These are phyloP conservation scores for Stegostoma tigrinum DNA, from an alignment of 2,113 vertebrate genomes.

Conservation along the genomic window DNA sequence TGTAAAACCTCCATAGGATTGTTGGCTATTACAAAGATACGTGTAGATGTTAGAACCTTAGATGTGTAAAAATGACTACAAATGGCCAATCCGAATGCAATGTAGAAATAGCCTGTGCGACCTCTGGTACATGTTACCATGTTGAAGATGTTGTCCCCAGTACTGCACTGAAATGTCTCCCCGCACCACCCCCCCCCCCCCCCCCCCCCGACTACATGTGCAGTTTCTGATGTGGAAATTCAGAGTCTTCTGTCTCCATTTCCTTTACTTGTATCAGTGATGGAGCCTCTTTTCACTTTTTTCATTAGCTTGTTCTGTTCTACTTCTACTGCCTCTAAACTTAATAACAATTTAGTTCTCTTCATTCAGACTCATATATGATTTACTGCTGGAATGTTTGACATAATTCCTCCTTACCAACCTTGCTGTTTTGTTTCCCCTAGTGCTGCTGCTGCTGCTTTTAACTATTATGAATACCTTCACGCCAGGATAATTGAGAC, in stretches of 20 bases:
- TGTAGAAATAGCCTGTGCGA: background rate
- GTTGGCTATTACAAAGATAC: too few species aligned
- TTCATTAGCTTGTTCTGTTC: background rate
- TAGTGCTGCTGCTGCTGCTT: background rate
- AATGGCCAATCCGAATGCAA: too few species aligned
- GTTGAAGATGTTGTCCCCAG: background rate
- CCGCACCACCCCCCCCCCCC: too few species aligned
- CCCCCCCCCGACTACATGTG: background rate
- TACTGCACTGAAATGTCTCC: background rate
- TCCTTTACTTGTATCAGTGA: background rate
- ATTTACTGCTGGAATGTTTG: too few species aligned
- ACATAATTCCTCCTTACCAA: background rate
- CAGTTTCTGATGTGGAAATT: background rate
- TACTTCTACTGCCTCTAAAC: background rate
- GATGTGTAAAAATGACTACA: too few species aligned
- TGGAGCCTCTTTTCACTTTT: background rate
- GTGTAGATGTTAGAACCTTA: too few species aligned
- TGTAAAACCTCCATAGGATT: background rate
- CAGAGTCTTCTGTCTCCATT: background rate
- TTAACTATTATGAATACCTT: background rate
- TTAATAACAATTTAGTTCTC: background rate
- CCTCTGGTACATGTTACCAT: background rate
- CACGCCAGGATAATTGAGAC: background rate
- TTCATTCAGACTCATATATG: background rate
- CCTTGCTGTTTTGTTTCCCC: background rate